Base-by-base conservation (phyloP, 2,113 vertebrate genomes). In the Caranx melampygus region DNA sequence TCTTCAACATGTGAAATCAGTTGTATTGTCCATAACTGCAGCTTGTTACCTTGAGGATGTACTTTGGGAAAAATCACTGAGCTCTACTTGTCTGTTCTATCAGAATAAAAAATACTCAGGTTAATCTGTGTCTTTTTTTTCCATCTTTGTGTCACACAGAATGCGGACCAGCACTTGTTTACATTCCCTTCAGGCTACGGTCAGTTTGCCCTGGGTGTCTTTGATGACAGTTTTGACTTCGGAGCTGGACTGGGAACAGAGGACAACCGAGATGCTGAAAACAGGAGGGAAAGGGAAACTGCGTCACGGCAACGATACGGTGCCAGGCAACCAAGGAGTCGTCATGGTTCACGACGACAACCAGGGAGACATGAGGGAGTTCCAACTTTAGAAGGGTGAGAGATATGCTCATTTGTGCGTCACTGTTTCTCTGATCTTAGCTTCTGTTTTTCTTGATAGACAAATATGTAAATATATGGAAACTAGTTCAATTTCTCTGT, bases 341-440 rank as follows among this genome's bases (percentile, higher is more conserved):
- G 96, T 9, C 96, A 97, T 14, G 94, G 96, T 5, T 89, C 96
- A 0, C 94, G 97, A 60, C 94, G 97, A n/a, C 92, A 97, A 65
- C 68, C 95, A 5, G 96, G 96, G 87, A 94, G 97, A 88, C 96
- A 97, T 2, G 97, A 99, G 84, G 97, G 97, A 0, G 97, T 98
- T 58, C 97, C 97, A 34, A 97, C 97, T 1, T 92, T 98, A 78
- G 97, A 99, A 85, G 97, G 97, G 97, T 99, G 87, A 95, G 95
- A 21, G 21, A 0, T 18, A 26, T n/a, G 54, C 1, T 20, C 11
- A 16, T 3, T 33, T 63, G 40, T 42, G 40, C 40, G 8, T 33
- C 33, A 54, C 18, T 31, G 2, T 63, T 26, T 21, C n/a, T 33
- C 13, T 58, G 15, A 60, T 15, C 18, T 31, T 37, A 0, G 34